Evolutionary conservation across 1,140 invertebrate genomes (phyloP).

Genomic region (Oedothorax gibbosus): DNA sequence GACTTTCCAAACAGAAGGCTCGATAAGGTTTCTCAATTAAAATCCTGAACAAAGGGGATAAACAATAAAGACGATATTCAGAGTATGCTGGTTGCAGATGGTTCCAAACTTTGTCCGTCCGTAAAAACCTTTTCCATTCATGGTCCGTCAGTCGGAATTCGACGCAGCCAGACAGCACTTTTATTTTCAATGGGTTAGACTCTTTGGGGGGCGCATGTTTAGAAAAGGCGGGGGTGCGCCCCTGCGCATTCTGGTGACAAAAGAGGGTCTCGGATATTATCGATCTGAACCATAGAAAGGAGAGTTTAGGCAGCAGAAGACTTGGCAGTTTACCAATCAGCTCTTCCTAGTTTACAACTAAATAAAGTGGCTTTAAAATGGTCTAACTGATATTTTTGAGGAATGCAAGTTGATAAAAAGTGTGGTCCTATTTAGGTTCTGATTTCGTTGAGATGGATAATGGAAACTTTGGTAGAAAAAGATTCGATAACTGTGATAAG

Average conservation of each 20-base stretch:
- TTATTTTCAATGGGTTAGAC: conserved; percentile 35
- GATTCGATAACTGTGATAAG: too few species aligned
- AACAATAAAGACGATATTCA: too few species aligned
- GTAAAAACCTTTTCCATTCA: too few species aligned
- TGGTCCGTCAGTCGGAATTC: conserved; percentile 22
- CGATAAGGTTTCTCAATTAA: too few species aligned
- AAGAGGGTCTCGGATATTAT: conserved; percentile 53
- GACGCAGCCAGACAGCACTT: conserved; percentile 15
- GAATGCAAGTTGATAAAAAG: too few species aligned
- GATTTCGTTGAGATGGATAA: too few species aligned
- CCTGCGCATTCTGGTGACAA: conserved; percentile 49
- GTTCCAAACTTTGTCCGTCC: too few species aligned
- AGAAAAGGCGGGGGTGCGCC: neutral
- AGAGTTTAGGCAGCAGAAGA: conserved; percentile 44
- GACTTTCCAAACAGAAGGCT: too few species aligned
- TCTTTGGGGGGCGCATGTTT: conserved; percentile 33
- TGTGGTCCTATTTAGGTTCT: too few species aligned
- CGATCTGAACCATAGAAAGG: conserved; percentile 40
- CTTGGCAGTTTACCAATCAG: conserved; percentile 58
- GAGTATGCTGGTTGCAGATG: too few species aligned
- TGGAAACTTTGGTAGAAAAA: too few species aligned
- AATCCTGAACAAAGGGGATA: too few species aligned
- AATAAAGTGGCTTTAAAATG: conserved; percentile 11
- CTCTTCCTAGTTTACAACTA: conserved; percentile 52
- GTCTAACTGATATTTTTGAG: neutral